Evolutionary conservation across 23 tunicate genomes (phyloP).

Genomic region (Trididemnum nubilum): DNA sequence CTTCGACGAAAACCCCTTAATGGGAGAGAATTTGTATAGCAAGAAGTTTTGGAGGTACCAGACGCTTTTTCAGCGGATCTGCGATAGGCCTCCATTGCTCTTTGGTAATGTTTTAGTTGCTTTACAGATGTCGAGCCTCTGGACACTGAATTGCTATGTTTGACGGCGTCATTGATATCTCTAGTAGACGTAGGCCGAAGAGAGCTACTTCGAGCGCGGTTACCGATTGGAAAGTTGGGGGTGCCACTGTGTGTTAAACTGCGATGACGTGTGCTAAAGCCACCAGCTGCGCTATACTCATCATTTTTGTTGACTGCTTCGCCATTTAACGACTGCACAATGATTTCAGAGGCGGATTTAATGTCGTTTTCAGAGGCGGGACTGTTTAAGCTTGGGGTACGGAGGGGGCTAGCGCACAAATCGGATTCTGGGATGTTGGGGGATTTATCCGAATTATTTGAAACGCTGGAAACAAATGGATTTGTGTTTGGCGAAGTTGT

Average conservation of each 20-base stretch:
- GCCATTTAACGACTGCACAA: neutral
- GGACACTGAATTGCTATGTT: neutral
- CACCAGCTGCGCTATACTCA: neutral
- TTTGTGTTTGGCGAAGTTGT: neutral
- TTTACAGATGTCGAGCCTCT: neutral
- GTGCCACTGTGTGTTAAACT: constrained; percentile 1
- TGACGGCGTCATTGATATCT: neutral
- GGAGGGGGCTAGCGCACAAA: neutral
- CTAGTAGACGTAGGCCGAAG: neutral
- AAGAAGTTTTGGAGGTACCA: neutral
- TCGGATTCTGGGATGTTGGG: constrained; percentile 7
- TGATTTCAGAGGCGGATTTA: neutral
- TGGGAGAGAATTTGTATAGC: constrained; percentile 17
- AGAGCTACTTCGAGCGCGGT: neutral
- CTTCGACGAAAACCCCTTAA: neutral
- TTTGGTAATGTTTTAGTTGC: constrained; percentile 68
- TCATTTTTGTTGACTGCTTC: neutral
- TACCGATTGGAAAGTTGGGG: neutral
- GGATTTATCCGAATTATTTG: neutral
- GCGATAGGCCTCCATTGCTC: constrained; percentile 82
- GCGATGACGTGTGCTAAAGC: neutral
- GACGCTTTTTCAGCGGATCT: constrained; percentile 52
- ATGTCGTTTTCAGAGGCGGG: neutral
- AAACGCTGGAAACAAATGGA: neutral
- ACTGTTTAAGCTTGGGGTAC: neutral